phyloP scores from a whole-genome alignment of 2,888 invertebrate genomes.

The Thera obeliscata region DNA sequence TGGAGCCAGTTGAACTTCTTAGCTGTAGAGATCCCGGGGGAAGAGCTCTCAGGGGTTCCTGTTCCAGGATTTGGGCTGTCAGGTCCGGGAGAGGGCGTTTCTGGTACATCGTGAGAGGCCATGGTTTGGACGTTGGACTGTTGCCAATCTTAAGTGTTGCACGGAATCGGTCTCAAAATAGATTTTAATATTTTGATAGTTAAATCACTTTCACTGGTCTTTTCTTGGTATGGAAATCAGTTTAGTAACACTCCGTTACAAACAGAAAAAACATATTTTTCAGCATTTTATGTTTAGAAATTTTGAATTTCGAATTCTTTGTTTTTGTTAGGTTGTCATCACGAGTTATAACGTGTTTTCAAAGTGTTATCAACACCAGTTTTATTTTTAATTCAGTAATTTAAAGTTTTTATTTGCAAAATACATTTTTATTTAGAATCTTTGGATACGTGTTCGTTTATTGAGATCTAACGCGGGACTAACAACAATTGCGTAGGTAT shows the following conservation, averaged over 20 bases:
- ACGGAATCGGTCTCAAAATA: constrained; percentile 9
- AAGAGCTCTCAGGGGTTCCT: constrained; percentile 8
- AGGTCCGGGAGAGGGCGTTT: constrained; percentile 53
- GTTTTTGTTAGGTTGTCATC: not conserved
- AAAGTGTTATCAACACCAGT: not conserved
- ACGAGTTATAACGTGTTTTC: not conserved
- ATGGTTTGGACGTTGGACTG: constrained; percentile 28
- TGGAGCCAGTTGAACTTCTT: constrained; percentile 73
- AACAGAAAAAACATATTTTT: not conserved
- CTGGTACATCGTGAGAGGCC: constrained; percentile 57
- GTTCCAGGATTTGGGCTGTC: constrained; percentile 9
- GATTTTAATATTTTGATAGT: constrained; percentile 6
- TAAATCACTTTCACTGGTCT: constrained; percentile 9
- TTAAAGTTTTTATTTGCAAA: not conserved
- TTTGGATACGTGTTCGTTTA: constrained; percentile 23
- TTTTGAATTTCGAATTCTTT: constrained; percentile 8
- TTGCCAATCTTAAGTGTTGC: constrained; percentile 13
- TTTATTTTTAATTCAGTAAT: not conserved
- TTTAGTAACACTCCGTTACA: not conserved
- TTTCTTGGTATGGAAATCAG: not conserved
- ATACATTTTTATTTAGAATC: constrained; percentile 11
- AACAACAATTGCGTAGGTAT: constrained; percentile 20
- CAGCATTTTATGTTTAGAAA: constrained; percentile 1
- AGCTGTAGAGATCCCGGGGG: constrained; percentile 31
- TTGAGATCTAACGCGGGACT: constrained; percentile 34